These are phyloP conservation scores for Nectonema munidae DNA, from an alignment of 2,888 invertebrate species.

Conservation along the genomic window DNA sequence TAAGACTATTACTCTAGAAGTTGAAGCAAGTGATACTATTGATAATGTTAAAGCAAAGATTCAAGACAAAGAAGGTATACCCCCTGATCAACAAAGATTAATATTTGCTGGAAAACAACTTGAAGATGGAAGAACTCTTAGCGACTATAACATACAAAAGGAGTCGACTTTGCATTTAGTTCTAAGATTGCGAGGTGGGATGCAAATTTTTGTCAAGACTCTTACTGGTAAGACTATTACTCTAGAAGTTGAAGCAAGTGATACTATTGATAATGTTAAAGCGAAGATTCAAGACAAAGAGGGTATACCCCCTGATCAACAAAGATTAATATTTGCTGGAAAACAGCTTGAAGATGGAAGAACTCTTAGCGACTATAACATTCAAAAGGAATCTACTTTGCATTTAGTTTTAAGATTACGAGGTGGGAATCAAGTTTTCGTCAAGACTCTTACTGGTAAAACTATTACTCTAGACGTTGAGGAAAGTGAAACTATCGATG, in stretches of 20 bases:
- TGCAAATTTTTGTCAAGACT: slow-evolving; percentile 19
- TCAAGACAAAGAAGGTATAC: slow-evolving; percentile 23
- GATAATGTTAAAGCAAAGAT: slow-evolving; percentile 18
- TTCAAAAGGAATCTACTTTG: slow-evolving; percentile 43
- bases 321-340: slow-evolving; percentile 62
- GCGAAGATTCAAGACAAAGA: slow-evolving; percentile 19
- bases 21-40: slow-evolving; percentile 18
- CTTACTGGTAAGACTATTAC: slow-evolving; percentile 18
- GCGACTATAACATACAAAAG: slow-evolving; percentile 76
- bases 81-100: slow-evolving; percentile 46
- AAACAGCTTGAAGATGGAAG: slow-evolving; percentile 79
- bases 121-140: slow-evolving; percentile 65
- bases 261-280: slow-evolving; percentile 19
- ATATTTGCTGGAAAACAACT: slow-evolving; percentile 79
- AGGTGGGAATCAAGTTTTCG: no score
- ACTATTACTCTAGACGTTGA: no score
- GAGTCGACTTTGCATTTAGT: slow-evolving; percentile 32
- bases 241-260: slow-evolving; percentile 18
- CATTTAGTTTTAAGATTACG: no score
- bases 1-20: slow-evolving; percentile 17
- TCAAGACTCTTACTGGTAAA: no score
- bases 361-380: slow-evolving; percentile 65
- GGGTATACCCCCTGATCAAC: slow-evolving; percentile 36
- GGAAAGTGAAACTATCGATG: no score
- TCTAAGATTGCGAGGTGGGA: no score